These are phyloP conservation scores for Channallabes apus DNA, from an alignment of 2,797 vertebrate genomes.

Conservation along the genomic window DNA sequence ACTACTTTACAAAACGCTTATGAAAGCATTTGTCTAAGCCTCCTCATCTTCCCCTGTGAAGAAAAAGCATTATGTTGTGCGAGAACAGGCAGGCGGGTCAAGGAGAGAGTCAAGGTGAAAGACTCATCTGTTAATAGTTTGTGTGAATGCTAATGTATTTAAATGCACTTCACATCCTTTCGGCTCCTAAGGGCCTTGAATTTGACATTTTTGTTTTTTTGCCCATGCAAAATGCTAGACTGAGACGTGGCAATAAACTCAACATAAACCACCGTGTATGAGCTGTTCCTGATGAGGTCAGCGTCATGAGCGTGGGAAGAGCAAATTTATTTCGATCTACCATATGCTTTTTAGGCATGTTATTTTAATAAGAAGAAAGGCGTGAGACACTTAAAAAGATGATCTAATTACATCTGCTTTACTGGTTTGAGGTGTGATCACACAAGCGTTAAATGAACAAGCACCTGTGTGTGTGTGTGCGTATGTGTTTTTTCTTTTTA, in stretches of 20 bases:
- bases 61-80: not conserved
- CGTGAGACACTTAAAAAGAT: conserved; percentile 23
- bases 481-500: conserved; percentile 53
- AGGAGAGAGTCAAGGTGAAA: conserved; percentile 21
- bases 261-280: not conserved
- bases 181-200: not conserved
- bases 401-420: conserved; percentile 58
- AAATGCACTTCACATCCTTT: conserved; percentile 1
- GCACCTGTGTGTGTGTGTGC: conserved; percentile 19
- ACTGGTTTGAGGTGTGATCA: conserved; percentile 47
- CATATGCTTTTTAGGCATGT: not conserved
- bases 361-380: not conserved
- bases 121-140: not conserved
- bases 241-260: not conserved
- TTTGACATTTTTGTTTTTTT: not conserved
- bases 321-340: not conserved
- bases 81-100: not conserved
- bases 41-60: conserved; percentile 2
- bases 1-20: not conserved
- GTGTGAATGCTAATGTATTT: not conserved
- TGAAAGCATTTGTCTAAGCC: not conserved
- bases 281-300: not conserved
- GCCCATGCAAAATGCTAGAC: not conserved
- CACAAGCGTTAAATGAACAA: conserved; percentile 47
- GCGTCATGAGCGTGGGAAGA: not conserved